These are phyloP conservation scores for Chelonus formosanus DNA, from an alignment of 2,888 invertebrate species.

Conservation along the genomic window DNA sequence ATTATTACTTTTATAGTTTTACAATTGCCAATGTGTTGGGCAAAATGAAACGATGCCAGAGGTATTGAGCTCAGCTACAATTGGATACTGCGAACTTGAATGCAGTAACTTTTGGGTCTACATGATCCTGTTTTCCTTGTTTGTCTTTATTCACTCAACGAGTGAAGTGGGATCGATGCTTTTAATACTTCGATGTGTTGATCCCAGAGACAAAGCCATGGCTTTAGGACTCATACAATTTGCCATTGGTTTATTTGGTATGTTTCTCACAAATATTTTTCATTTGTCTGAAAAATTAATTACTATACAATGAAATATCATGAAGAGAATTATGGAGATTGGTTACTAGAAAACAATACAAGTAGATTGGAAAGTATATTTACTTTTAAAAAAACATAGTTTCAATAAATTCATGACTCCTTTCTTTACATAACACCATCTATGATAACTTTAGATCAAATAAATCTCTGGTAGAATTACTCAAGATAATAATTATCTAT, in stretches of 20 bases:
- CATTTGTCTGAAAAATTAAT: not conserved
- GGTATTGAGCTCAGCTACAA: constrained; percentile 70
- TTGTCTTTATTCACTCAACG: constrained; percentile 92
- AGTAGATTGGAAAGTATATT: no score
- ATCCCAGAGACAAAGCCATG: constrained; percentile 93
- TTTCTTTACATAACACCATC: not conserved
- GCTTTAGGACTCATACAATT: constrained; percentile 93
- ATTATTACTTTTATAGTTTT: constrained; percentile 60
- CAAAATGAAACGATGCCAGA: constrained; percentile 49
- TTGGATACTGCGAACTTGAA: constrained; percentile 82
- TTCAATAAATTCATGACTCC: no score
- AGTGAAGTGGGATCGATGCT: constrained; percentile 92
- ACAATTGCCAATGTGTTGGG: constrained; percentile 67
- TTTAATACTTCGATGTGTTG: constrained; percentile 88
- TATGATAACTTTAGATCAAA: not conserved
- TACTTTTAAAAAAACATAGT: no score
- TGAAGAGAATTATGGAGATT: no score
- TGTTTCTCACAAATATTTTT: constrained; percentile 45
- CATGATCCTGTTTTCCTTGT: constrained; percentile 82
- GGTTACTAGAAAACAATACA: no score
- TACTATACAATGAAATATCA: no score
- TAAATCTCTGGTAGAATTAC: no score
- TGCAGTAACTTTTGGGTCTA: constrained; percentile 84
- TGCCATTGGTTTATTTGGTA: constrained; percentile 88
- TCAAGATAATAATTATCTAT: not conserved